A percentile compares a stretch with the other conserved stretches of the same genome.
Evolutionary conservation across 2,888 invertebrate species (phyloP).

Genomic region (Eupeodes latifasciatus): DNA sequence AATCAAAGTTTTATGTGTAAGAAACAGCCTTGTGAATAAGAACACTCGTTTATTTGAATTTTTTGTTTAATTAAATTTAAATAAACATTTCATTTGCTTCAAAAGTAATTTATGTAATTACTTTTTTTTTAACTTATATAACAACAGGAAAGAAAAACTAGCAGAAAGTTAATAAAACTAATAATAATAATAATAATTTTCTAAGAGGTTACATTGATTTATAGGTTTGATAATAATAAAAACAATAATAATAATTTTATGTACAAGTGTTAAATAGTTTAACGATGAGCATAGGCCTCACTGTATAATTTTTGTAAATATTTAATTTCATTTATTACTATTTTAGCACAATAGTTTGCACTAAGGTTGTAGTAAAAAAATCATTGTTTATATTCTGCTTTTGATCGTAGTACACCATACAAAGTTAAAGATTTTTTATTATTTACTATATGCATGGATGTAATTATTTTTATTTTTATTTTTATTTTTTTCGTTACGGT

Average conservation of each 20-base stretch:
- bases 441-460: constrained; percentile 15
- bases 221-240: background rate
- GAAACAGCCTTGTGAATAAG: constrained; percentile 71
- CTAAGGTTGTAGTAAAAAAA: constrained; percentile 64
- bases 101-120: constrained; percentile 5
- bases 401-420: constrained; percentile 66
- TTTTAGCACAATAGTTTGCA: constrained; percentile 69
- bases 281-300: constrained; percentile 68
- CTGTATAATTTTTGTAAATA: constrained; percentile 55
- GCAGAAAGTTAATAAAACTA: constrained; percentile 19
- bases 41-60: constrained; percentile 62
- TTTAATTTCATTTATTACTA: constrained; percentile 72
- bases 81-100: constrained; percentile 15
- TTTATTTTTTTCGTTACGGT: constrained; percentile 69
- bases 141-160: constrained; percentile 8
- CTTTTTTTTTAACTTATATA: constrained; percentile 17
- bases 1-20: constrained; percentile 38
- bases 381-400: constrained; percentile 56
- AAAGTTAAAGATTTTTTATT: constrained; percentile 59
- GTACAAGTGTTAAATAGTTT: constrained; percentile 60
- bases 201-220: constrained; percentile 51
- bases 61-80: constrained; percentile 2
- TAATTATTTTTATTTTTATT: constrained; percentile 34
- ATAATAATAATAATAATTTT: constrained; percentile 21
- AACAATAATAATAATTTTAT: constrained; percentile 43